phyloP scores from a whole-genome alignment of 2,113 vertebrate genomes.

The Etheostoma cragini region DNA sequence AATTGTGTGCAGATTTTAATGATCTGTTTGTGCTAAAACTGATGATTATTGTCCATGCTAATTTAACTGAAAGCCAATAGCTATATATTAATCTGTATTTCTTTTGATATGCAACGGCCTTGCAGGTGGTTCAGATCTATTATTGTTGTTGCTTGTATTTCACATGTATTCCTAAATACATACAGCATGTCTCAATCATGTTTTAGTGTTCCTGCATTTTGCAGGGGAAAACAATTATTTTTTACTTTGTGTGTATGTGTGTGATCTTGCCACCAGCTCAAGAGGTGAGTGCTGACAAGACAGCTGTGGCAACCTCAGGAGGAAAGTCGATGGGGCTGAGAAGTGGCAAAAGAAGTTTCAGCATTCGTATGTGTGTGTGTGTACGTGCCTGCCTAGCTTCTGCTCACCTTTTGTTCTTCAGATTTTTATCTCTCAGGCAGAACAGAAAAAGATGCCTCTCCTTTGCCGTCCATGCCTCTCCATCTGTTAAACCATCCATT shows the following conservation, averaged over 20 bases:
- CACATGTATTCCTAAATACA: neutral
- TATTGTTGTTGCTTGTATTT: neutral
- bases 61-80: neutral
- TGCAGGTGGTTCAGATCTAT: neutral
- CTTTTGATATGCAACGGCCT: neutral
- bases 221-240: neutral
- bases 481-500: conserved; percentile 53
- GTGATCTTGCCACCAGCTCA: conserved; percentile 20
- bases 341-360: conserved; percentile 32
- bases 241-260: neutral
- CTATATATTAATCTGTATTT: neutral
- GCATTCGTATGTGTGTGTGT: conserved; percentile 15
- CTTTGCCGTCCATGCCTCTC: conserved; percentile 22
- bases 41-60: conserved; percentile 2
- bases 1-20: conserved; percentile 5
- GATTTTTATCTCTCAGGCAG: conserved; percentile 48
- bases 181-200: neutral
- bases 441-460: conserved; percentile 35
- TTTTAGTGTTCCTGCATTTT: neutral
- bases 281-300: conserved; percentile 26
- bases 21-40: conserved; percentile 9
- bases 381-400: conserved; percentile 10
- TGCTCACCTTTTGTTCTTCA: conserved; percentile 41
- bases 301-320: conserved; percentile 15
- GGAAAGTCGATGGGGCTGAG: conserved; percentile 4